These are phyloP conservation scores for Chaenodraco wilsoni DNA, from an alignment of 2,797 vertebrate species.

Conservation along the genomic window DNA sequence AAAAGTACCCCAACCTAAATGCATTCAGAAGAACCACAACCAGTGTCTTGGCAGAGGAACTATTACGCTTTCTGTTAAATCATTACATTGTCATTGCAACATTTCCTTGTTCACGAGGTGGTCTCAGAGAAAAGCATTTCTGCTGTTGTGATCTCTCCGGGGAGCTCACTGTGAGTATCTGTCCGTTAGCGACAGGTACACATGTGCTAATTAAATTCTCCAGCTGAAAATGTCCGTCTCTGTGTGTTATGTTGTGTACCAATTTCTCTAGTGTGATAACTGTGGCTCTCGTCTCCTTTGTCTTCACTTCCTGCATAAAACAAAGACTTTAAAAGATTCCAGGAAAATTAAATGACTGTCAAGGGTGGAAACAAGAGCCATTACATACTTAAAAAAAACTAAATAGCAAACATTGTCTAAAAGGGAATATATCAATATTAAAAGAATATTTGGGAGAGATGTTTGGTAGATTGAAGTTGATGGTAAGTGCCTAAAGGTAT, in stretches of 20 bases:
- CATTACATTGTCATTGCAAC: constrained; percentile 43
- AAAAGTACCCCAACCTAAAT: background rate
- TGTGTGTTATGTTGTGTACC: constrained; percentile 3
- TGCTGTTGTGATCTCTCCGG: constrained; percentile 1
- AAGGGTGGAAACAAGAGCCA: background rate
- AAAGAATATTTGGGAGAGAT: background rate
- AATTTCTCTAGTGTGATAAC: constrained; percentile 18
- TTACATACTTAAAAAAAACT: background rate
- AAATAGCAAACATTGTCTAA: background rate
- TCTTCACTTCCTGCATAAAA: constrained; percentile 5
- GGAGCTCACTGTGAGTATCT: constrained; percentile 20
- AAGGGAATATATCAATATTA: background rate
- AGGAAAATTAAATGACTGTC: constrained; percentile 4
- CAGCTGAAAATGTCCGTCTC: constrained; percentile 20
- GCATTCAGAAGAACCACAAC: background rate
- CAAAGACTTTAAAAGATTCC: constrained; percentile 12
- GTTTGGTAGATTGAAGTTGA: too few relatives aligned
- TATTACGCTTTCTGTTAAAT: constrained; percentile 13
- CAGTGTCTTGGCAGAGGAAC: background rate
- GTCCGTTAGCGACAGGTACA: constrained; percentile 33
- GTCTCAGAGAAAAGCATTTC: constrained; percentile 31
- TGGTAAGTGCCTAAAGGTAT: too few relatives aligned
- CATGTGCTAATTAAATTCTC: constrained; percentile 54
- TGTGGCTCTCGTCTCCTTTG: constrained; percentile 11
- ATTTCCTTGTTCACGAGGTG: constrained; percentile 34